Evolutionary conservation across 2,797 vertebrate genomes (phyloP).

Genomic region (Protosalanx chinensis): DNA sequence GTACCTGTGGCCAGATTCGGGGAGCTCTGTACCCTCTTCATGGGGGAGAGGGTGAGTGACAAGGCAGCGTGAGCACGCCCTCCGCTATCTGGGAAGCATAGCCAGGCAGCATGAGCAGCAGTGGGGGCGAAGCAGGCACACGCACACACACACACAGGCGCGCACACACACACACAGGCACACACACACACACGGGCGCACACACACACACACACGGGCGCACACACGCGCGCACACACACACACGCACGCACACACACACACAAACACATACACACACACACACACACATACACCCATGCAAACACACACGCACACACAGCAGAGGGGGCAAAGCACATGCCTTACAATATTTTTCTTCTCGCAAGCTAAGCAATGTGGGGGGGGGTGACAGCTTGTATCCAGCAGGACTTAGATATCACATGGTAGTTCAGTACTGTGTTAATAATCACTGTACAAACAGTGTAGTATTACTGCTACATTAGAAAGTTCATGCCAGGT

Average conservation of each 20-base stretch:
- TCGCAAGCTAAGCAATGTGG: constrained; percentile 9
- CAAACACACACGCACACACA: too few species aligned
- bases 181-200: too few species aligned
- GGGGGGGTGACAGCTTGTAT: constrained; percentile 1
- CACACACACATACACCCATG: too few species aligned
- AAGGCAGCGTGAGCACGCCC: constrained; percentile 86
- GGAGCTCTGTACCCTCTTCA: constrained; percentile 98
- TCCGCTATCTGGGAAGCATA: constrained; percentile 93
- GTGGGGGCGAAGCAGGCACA: constrained; percentile 61
- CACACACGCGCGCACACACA: too few species aligned
- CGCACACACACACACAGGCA: constrained; percentile 62
- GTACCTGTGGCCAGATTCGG: constrained; percentile 89
- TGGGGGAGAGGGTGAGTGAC: constrained; percentile 90
- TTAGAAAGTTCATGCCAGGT: too few species aligned
- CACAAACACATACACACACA: too few species aligned
- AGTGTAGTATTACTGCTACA: too few species aligned
- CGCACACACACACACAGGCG: constrained; percentile 35
- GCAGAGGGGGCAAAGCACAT: constrained; percentile 75
- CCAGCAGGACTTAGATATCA: not conserved
- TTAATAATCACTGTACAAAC: too few species aligned
- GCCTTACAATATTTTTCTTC: constrained; percentile 55
- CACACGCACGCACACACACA: too few species aligned
- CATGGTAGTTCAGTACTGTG: not conserved
- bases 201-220: too few species aligned
- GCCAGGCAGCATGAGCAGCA: constrained; percentile 66